Percentiles rank a stretch among this genome's conserved stretches.
Evolutionary conservation across 2,888 invertebrate species (phyloP).

Genomic region (Octodonta nipae): DNA sequence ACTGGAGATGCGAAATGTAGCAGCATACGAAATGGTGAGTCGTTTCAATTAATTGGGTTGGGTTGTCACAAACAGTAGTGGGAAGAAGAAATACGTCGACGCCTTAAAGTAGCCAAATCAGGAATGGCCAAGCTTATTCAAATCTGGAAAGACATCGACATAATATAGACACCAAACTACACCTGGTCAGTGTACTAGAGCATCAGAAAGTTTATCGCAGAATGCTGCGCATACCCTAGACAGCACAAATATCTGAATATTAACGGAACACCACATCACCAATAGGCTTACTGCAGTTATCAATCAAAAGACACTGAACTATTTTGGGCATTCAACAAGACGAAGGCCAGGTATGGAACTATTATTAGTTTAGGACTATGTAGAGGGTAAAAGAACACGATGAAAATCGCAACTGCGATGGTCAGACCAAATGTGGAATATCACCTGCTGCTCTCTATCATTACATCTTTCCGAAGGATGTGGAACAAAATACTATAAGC

Average conservation of each 20-base stretch:
- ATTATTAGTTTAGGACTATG: background rate
- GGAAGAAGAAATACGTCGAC: conserved; percentile 1
- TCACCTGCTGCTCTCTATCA: conserved; percentile 1
- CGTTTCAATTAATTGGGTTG: background rate
- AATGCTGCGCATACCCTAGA: conserved; percentile 1
- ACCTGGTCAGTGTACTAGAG: background rate
- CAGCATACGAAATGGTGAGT: too few relatives aligned
- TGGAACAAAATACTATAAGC: too few relatives aligned
- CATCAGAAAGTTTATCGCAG: conserved; percentile 1
- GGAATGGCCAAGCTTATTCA: too few relatives aligned
- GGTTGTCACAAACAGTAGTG: background rate
- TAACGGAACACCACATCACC: background rate
- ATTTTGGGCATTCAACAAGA: background rate
- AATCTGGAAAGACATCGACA: conserved; percentile 1
- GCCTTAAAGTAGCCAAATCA: background rate
- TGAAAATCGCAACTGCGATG: background rate
- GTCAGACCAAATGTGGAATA: background rate
- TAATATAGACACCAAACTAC: conserved; percentile 1
- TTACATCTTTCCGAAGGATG: background rate
- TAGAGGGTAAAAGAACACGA: conserved; percentile 1
- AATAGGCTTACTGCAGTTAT: background rate
- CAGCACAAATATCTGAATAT: conserved; percentile 1
- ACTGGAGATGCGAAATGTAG: too few relatives aligned
- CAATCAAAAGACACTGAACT: background rate
- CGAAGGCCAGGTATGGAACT: background rate